phyloP scores from a whole-genome alignment of 2,797 vertebrate species.

The Phoeniculus purpureus region DNA sequence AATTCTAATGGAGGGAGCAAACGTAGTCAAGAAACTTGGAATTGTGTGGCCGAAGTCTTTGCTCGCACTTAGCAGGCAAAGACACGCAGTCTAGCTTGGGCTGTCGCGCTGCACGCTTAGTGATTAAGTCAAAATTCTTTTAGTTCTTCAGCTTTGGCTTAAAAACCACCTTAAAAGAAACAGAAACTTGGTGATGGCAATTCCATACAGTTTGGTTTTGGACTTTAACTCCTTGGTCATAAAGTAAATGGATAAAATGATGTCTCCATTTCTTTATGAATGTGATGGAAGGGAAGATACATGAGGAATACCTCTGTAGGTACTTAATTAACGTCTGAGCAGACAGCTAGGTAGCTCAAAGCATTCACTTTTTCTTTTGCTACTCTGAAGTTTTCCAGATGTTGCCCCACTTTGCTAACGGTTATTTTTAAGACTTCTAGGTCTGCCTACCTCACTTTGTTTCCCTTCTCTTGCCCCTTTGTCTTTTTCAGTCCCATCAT shows the following conservation, averaged over 20 bases:
- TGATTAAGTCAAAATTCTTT: not conserved
- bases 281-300: not conserved
- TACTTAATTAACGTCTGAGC: not conserved
- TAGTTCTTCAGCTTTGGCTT: constrained; percentile 13
- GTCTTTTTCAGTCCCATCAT: not conserved
- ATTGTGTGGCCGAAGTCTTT: not conserved
- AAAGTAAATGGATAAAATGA: constrained; percentile 36
- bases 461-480: not conserved
- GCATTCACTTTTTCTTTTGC: not conserved
- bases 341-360: not conserved
- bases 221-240: constrained; percentile 1
- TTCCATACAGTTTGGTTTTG: not conserved
- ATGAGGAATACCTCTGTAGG: not conserved
- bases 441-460: too few species aligned
- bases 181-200: not conserved
- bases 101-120: not conserved
- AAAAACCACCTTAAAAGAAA: not conserved
- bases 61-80: not conserved
- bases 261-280: constrained; percentile 37
- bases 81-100: not conserved
- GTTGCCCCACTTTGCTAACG: not conserved
- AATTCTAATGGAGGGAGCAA: not conserved
- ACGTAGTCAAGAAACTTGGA: not conserved
- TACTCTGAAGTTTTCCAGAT: not conserved
- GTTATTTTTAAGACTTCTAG: not conserved